Conservation (phyloP, 2,888 invertebrate species). For the Trichogramma dendrolimi region DNA sequence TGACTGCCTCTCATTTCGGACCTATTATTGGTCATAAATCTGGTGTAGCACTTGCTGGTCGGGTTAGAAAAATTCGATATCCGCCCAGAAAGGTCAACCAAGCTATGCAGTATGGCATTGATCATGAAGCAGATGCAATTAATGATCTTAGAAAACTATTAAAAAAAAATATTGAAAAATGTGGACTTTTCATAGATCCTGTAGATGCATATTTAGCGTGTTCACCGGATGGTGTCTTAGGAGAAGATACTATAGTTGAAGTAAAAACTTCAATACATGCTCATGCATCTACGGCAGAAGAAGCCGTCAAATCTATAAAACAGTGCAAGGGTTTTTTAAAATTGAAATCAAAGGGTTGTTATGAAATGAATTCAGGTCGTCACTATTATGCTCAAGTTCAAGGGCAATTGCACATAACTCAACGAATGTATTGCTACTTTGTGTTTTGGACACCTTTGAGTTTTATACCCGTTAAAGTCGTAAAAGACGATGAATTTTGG, state of each 20-base stretch:
- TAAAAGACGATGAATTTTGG: constrained; percentile 31
- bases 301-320: no score
- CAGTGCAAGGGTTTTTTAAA: constrained; percentile 1
- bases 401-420: constrained; percentile 33
- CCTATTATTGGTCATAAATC: constrained; percentile 20
- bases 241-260: no score
- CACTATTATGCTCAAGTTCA: constrained; percentile 33
- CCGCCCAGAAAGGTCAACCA: neutral
- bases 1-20: constrained; percentile 27
- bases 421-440: no score
- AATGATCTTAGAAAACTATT: no score
- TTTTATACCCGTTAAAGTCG: constrained; percentile 22
- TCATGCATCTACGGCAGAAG: no score
- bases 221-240: no score
- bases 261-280: no score
- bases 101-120: neutral
- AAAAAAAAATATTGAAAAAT: neutral
- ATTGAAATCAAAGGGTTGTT: constrained; percentile 5
- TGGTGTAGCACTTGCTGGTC: constrained; percentile 18
- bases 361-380: constrained; percentile 27
- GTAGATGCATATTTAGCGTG: no score
- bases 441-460: constrained; percentile 29
- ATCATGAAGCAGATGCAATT: neutral
- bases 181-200: constrained; percentile 18
- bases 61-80: constrained; percentile 5